Conservation (phyloP, 1,140 invertebrate genomes). For the Listronotus bonariensis region DNA sequence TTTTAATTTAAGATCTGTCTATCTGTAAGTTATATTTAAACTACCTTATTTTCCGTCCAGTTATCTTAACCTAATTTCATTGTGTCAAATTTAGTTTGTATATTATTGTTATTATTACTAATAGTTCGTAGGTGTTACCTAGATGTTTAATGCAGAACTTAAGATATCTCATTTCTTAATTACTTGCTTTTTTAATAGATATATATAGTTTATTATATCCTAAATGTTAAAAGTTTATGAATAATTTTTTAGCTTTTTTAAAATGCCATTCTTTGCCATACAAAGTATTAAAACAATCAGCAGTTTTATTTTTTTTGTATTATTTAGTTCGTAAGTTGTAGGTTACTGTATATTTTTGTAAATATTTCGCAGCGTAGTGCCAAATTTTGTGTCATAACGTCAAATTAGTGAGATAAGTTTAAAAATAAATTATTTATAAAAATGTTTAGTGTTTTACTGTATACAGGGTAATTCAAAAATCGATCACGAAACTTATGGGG, state of each 20-base stretch:
- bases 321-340: constrained; percentile 5
- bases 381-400: constrained; percentile 24
- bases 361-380: constrained; percentile 30
- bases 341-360: constrained; percentile 12
- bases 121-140: constrained; percentile 27
- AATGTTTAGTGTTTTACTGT: too few species aligned
- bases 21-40: too few species aligned
- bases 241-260: neutral
- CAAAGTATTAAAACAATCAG: constrained; percentile 1
- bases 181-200: too few species aligned
- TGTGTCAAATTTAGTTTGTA: neutral
- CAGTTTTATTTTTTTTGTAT: constrained; percentile 12
- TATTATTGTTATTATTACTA: neutral
- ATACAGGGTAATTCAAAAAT: too few species aligned
- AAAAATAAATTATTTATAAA: constrained; percentile 7
- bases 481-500: too few species aligned
- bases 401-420: constrained; percentile 23
- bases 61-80: neutral
- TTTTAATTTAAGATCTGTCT: too few species aligned
- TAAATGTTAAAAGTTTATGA: too few species aligned
- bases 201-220: too few species aligned
- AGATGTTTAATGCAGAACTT: constrained; percentile 4
- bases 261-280: constrained; percentile 12
- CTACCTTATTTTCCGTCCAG: too few species aligned
- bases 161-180: neutral